Percentiles rank a stretch among this genome's conserved stretches.
Evolutionary conservation across 2,888 invertebrate species (phyloP).

Genomic region (Acanthacorydalis orientalis): DNA sequence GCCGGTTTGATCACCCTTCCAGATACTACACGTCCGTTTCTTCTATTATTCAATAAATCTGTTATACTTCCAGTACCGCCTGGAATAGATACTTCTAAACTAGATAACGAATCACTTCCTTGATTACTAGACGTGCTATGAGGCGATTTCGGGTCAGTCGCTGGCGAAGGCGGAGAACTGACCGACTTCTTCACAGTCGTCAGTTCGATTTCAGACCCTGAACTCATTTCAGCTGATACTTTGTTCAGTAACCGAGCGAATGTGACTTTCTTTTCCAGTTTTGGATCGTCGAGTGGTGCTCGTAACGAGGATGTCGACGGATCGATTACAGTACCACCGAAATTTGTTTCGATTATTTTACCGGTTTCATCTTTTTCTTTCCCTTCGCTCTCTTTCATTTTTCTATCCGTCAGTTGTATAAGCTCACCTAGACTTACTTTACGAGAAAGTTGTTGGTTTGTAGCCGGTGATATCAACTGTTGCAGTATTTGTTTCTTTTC

Average conservation of each 20-base stretch:
- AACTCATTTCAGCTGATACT: slow-evolving; percentile 63
- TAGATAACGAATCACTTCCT: slow-evolving; percentile 61
- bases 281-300: slow-evolving; percentile 43
- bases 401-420: slow-evolving; percentile 53
- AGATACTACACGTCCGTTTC: slow-evolving; percentile 16
- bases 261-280: slow-evolving; percentile 62
- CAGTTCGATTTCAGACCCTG: slow-evolving; percentile 52
- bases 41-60: slow-evolving; percentile 22
- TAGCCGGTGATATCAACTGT: slow-evolving; percentile 54
- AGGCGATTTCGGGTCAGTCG: slow-evolving; percentile 39
- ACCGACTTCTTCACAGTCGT: slow-evolving; percentile 21
- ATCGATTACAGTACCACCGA: slow-evolving; percentile 17
- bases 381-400: slow-evolving; percentile 19
- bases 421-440: slow-evolving; percentile 56
- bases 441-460: slow-evolving; percentile 40
- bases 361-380: slow-evolving; percentile 31
- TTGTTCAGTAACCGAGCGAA: slow-evolving; percentile 57
- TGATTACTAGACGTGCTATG: slow-evolving; percentile 60
- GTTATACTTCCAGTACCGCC: slow-evolving; percentile 38
- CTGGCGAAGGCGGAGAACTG: slow-evolving; percentile 48
- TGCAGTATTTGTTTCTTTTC: slow-evolving; percentile 67
- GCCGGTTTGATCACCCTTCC: slow-evolving; percentile 45
- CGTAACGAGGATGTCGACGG: slow-evolving; percentile 32
- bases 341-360: slow-evolving; percentile 42
- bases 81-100: slow-evolving; percentile 47